Conservation (phyloP, 1,140 invertebrate species). For the Paraescarpia echinospica region DNA sequence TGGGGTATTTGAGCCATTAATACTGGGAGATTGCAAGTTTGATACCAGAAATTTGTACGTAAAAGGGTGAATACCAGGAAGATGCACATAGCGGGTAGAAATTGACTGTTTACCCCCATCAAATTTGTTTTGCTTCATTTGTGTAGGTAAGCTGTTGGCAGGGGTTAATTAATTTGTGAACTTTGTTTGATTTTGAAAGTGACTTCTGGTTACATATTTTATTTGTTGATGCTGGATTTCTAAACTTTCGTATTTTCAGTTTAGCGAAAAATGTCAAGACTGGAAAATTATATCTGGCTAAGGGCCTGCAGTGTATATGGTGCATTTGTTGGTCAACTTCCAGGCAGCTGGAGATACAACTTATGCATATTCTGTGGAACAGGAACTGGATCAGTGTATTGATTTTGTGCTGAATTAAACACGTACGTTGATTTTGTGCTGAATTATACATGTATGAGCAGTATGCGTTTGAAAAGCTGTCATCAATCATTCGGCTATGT, state of each 20-base stretch:
- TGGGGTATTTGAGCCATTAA: neutral
- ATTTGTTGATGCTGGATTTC: neutral
- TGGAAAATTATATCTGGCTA: too few species aligned
- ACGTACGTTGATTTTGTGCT: neutral
- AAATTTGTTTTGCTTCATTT: too few species aligned
- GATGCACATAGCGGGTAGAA: too few species aligned
- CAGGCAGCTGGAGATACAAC: neutral
- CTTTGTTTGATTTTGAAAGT: neutral
- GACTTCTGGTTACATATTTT: neutral
- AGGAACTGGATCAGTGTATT: neutral
- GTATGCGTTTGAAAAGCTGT: neutral
- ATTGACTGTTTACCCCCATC: too few species aligned
- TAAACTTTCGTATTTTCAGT: neutral
- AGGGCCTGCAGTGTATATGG: too few species aligned
- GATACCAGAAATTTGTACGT: neutral
- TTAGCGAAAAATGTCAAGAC: too few species aligned
- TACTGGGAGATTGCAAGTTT: neutral
- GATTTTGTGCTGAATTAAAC: neutral
- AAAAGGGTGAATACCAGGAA: neutral
- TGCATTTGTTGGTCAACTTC: too few species aligned
- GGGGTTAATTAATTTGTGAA: neutral
- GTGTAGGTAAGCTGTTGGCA: too few species aligned
- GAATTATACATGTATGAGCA: neutral
- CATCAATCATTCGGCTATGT: neutral
- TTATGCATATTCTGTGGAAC: neutral